Evolutionary conservation across 2,888 invertebrate species (phyloP).

Genomic region (Anoncus sp.): DNA sequence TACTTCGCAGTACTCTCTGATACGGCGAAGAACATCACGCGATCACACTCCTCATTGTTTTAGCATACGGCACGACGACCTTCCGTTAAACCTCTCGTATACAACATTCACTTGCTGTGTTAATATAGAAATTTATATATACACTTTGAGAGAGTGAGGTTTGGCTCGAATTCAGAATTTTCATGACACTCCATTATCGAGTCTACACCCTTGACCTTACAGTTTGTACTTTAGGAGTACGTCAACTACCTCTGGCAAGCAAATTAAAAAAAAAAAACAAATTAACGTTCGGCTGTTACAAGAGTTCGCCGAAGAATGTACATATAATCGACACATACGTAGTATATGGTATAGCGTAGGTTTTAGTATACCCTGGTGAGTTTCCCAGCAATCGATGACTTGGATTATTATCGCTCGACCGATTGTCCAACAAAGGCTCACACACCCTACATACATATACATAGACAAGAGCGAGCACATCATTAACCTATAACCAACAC

Average conservation of each 20-base stretch:
- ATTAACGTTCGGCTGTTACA: not conserved
- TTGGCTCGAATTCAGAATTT: not conserved
- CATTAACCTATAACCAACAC: not conserved
- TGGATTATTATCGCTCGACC: constrained; percentile 49
- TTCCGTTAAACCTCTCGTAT: constrained; percentile 2
- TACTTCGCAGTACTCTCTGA: not conserved
- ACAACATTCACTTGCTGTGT: not conserved
- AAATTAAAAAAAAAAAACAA: too few relatives aligned
- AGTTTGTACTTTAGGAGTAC: not conserved
- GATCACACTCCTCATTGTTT: constrained; percentile 11
- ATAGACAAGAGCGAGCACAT: constrained; percentile 13
- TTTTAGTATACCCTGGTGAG: not conserved
- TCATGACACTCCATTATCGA: not conserved
- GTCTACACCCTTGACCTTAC: not conserved
- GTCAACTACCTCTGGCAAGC: not conserved
- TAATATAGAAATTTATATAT: not conserved
- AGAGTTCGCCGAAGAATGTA: not conserved
- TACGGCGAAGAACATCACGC: constrained; percentile 12
- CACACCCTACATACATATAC: not conserved
- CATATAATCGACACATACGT: not conserved
- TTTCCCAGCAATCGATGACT: constrained; percentile 47
- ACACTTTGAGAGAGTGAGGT: not conserved
- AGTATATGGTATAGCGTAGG: not conserved
- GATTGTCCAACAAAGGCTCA: constrained; percentile 43
- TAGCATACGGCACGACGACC: constrained; percentile 15